Evolutionary conservation across 2,888 invertebrate species (phyloP).

Genomic region (Ptychoptera albimana): DNA sequence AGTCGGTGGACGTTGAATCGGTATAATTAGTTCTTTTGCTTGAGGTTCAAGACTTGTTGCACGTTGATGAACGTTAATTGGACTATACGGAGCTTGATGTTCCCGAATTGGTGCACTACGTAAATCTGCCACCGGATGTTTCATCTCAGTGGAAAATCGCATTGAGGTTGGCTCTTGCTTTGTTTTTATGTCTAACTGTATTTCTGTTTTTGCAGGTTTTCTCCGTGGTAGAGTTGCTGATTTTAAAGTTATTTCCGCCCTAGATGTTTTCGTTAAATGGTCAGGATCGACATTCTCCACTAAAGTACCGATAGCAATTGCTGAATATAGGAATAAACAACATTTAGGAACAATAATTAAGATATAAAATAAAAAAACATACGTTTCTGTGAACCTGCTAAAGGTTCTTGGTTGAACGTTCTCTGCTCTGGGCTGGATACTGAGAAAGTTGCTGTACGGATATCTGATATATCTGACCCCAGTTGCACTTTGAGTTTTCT

Average conservation of each 20-base stretch:
- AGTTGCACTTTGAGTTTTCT: constrained; percentile 18
- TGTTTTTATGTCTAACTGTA: constrained; percentile 38
- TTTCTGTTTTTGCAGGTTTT: constrained; percentile 47
- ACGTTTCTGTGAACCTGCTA: constrained; percentile 1
- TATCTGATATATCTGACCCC: constrained; percentile 21
- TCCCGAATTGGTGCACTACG: constrained; percentile 30
- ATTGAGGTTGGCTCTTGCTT: constrained; percentile 22
- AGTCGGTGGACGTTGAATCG: constrained; percentile 37
- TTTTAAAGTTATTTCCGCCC: constrained; percentile 47
- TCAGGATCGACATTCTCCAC: constrained; percentile 4
- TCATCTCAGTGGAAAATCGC: constrained; percentile 44
- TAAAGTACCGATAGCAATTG: constrained; percentile 3
- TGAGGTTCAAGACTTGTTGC: constrained; percentile 39
- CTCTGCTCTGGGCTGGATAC: constrained; percentile 26
- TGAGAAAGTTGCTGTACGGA: constrained; percentile 25
- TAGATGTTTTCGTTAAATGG: constrained; percentile 37
- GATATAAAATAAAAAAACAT: constrained; percentile 2
- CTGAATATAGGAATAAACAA: constrained; percentile 14
- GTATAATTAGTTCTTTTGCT: constrained; percentile 49
- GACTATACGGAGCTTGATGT: constrained; percentile 22
- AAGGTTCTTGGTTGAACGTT: constrained; percentile 13
- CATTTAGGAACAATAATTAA: constrained; percentile 18
- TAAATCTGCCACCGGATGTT: constrained; percentile 35
- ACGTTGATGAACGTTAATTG: constrained; percentile 27
- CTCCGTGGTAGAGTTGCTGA: constrained; percentile 49